Evolutionary conservation across 2,797 vertebrate genomes (phyloP).

Genomic region (Capromys pilorides): DNA sequence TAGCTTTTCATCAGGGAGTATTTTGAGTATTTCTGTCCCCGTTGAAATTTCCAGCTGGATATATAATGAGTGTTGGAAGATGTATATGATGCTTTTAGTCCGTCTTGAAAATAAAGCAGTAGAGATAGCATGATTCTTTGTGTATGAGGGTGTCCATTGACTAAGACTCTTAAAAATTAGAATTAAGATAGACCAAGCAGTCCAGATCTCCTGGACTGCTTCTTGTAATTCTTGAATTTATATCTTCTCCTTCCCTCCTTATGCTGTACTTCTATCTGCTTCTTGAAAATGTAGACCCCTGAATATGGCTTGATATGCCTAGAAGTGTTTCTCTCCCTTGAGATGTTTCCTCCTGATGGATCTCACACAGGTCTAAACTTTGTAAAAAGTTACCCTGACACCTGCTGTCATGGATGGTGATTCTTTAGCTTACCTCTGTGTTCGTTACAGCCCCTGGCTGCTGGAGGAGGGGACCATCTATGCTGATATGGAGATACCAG

Average conservation of each 20-base stretch:
- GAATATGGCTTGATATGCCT: neutral
- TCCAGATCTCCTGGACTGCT: neutral
- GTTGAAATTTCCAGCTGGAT: neutral
- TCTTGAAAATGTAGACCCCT: neutral
- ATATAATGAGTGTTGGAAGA: neutral
- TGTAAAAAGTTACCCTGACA: neutral
- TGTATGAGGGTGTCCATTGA: neutral
- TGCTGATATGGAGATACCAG: neutral
- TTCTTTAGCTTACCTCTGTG: neutral
- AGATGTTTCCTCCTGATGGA: neutral
- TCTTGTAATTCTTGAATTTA: neutral
- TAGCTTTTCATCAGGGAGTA: neutral
- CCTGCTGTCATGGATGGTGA: rapidly evolving
- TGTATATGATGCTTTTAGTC: neutral
- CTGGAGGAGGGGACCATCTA: neutral
- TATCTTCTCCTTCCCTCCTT: neutral
- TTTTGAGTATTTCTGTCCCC: slow-evolving; percentile 19
- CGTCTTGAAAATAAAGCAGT: neutral
- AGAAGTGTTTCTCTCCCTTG: neutral
- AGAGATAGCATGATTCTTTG: neutral
- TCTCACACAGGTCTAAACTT: neutral
- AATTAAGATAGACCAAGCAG: neutral
- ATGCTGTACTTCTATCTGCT: neutral
- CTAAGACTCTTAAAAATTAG: neutral
- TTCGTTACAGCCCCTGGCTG: neutral